Base-by-base conservation (phyloP, 2,113 vertebrate species). In the Oreochromis tanganicae region DNA sequence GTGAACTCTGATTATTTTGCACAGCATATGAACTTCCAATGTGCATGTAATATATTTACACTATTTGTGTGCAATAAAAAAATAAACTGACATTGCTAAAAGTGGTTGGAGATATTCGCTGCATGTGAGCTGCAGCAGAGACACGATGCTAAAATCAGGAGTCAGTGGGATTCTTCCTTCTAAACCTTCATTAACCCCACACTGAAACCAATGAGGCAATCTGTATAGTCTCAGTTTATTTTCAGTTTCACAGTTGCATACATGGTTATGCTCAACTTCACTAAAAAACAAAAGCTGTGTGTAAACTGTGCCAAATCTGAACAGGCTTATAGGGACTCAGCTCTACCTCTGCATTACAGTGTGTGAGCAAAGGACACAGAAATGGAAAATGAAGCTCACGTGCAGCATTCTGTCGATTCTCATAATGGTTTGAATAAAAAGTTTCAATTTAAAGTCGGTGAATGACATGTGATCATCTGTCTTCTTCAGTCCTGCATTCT, bases 131-230 rank as follows among this genome's bases (percentile, higher is more conserved):
- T 29, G 43, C 24, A 29, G 14, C 71, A 75, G 71, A 75, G 43
- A 11, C 24, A 5, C 5, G 6, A 12, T 75, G 24, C 24, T 75
- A 43, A 71, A 71, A 27, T 71, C 1, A 16, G 5, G 71, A 32
- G 24, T 6, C 32, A 71, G n/a, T 54, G 73, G 29, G 83, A 21
- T 55, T n/a, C 80, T 81, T 79, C 73, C 82, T 14, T 87, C 48
- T 79, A 9, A 86, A 85, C 55, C 16, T 41, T 80, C 87, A 89
- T 89, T 87, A 90, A 85, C 81, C 71, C 48, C 48, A 54, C 17
- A 4, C 38, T 81, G 82, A 73, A 85, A 80, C 36, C 85, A 83
- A 63, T 88, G 50, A 68, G 32, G 29, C 66, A 14, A 34, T 56
- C 5, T 21, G 13, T 43, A 41, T 56, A 54, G 16, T 3, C 50